Conservation (phyloP, 2,888 invertebrate genomes). For the Cerastis leucographa region DNA sequence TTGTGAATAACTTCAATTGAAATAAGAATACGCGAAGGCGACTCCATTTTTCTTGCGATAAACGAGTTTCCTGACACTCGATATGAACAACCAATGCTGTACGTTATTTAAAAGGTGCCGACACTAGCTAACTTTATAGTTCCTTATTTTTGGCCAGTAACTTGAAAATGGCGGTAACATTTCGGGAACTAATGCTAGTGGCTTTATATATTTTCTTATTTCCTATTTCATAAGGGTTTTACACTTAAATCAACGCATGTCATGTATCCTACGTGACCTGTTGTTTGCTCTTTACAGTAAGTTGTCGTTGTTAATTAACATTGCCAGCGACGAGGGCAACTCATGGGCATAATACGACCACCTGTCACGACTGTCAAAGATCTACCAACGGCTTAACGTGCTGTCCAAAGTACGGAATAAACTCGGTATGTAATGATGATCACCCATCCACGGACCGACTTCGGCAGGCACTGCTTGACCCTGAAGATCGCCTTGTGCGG, state of each 20-base stretch:
- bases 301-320: background rate
- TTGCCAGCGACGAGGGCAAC: background rate
- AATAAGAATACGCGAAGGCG: constrained; percentile 75
- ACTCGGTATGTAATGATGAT: background rate
- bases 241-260: background rate
- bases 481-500: background rate
- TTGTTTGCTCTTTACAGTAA: background rate
- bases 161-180: constrained; percentile 5
- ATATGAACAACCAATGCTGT: constrained; percentile 52
- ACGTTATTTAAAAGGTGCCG: constrained; percentile 39
- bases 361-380: background rate
- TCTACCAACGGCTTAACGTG: background rate
- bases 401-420: background rate
- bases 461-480: background rate
- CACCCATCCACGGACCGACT: background rate
- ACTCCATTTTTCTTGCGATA: constrained; percentile 74
- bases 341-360: background rate
- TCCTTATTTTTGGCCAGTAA: constrained; percentile 22
- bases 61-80: constrained; percentile 63
- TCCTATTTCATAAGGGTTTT: background rate
- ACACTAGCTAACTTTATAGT: constrained; percentile 14
- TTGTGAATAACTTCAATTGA: constrained; percentile 79
- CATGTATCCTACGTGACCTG: background rate
- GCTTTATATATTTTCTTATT: background rate
- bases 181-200: background rate